A percentile compares a stretch with the other conserved stretches of the same genome.
phyloP scores from a whole-genome alignment of 2,797 vertebrate species.

The Enteromius unitaeniatus region DNA sequence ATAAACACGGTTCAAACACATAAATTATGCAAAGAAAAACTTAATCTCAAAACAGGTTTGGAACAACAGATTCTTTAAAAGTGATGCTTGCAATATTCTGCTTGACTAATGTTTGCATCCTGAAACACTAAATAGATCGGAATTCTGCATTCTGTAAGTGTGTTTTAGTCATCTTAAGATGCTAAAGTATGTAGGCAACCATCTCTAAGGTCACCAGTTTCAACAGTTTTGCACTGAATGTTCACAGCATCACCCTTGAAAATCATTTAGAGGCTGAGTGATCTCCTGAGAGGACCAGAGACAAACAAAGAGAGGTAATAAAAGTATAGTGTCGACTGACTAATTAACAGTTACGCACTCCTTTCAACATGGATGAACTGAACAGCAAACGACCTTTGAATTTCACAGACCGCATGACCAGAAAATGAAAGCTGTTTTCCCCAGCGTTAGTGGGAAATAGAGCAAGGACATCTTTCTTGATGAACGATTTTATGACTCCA shows the following conservation, averaged over 20 bases:
- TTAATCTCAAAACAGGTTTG: no score
- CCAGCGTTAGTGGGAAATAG: neutral
- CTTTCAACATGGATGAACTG: constrained; percentile 21
- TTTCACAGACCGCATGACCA: neutral
- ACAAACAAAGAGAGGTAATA: constrained; percentile 1
- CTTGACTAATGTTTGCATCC: neutral
- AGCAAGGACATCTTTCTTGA: constrained; percentile 12
- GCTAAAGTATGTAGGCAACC: neutral
- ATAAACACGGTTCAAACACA: no score
- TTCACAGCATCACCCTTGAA: neutral
- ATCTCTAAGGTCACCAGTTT: constrained; percentile 9
- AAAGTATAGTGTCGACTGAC: neutral
- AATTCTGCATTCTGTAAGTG: neutral
- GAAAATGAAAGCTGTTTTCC: constrained; percentile 17
- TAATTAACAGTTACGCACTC: constrained; percentile 12
- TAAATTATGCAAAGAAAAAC: no score
- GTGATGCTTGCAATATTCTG: neutral
- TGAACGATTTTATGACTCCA: constrained; percentile 38
- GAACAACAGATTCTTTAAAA: neutral
- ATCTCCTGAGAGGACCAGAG: neutral
- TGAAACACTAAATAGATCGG: neutral
- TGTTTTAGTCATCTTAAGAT: neutral
- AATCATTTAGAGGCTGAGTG: neutral
- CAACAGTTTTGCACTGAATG: neutral
- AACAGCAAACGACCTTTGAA: constrained; percentile 6